Conservation (phyloP, 2,797 vertebrate species). For the Thamnophis elegans region DNA sequence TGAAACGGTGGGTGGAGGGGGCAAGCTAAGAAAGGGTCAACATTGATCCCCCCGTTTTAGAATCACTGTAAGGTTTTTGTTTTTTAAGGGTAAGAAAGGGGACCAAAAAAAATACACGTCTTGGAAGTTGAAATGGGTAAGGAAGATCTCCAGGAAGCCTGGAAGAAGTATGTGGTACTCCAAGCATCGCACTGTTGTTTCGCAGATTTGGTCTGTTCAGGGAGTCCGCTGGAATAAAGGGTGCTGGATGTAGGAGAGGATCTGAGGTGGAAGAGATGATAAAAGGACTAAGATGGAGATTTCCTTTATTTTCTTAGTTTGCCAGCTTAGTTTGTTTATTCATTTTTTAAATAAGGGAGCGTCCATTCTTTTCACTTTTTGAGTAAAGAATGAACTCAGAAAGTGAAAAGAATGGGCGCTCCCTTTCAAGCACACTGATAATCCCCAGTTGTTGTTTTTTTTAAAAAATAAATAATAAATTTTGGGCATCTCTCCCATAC, state of each 20-base stretch:
- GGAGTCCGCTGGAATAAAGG: slow-evolving; percentile 2
- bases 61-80: neutral
- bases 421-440: neutral
- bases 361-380: too few relatives aligned
- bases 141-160: neutral
- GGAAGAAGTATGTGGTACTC: neutral
- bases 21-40: too few relatives aligned
- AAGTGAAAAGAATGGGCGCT: neutral
- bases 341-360: neutral
- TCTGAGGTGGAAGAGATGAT: neutral
- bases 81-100: neutral
- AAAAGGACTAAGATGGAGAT: neutral
- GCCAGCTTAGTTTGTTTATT: neutral
- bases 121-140: neutral
- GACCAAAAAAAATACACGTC: slow-evolving; percentile 18
- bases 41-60: neutral
- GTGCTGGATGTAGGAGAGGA: neutral
- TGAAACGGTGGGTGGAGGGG: too few relatives aligned
- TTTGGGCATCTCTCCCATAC: neutral
- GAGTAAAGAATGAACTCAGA: neutral
- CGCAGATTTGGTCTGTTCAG: neutral
- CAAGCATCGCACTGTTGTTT: neutral
- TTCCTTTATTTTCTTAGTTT: neutral
- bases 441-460: neutral
- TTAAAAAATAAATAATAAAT: neutral